Percentiles rank a stretch among this genome's conserved stretches.
These are phyloP conservation scores for Acronicta alni DNA, from an alignment of 2,888 invertebrate genomes.

Conservation along the genomic window DNA sequence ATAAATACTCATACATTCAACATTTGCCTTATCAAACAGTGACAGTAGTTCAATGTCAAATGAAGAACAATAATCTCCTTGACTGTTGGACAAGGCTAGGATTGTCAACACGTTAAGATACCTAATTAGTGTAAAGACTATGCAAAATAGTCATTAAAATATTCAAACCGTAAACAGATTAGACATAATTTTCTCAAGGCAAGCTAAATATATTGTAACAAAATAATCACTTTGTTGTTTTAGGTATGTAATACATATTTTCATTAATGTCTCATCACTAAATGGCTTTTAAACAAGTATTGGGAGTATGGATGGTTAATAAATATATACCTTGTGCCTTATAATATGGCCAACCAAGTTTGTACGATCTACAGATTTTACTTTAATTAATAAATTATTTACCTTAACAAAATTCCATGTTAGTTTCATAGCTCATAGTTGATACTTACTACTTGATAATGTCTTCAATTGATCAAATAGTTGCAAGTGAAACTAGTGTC, in stretches of 20 bases:
- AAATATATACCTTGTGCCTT: background rate
- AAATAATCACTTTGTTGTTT: conserved; percentile 14
- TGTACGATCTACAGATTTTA: background rate
- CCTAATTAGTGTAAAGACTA: conserved; percentile 37
- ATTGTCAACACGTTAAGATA: conserved; percentile 46
- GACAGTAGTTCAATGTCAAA: conserved; percentile 68
- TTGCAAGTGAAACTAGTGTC: too few relatives aligned
- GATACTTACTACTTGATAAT: too few relatives aligned
- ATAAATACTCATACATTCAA: conserved; percentile 14
- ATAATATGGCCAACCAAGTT: conserved; percentile 1
- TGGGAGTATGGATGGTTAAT: background rate
- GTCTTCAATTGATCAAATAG: too few relatives aligned
- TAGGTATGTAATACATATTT: conserved; percentile 5
- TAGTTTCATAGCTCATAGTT: too few relatives aligned
- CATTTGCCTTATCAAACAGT: conserved; percentile 48
- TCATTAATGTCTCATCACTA: conserved; percentile 1
- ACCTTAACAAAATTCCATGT: too few relatives aligned
- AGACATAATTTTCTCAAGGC: conserved; percentile 31
- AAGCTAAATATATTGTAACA: conserved; percentile 27
- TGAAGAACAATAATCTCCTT: conserved; percentile 57
- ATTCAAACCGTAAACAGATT: conserved; percentile 21
- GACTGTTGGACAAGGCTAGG: conserved; percentile 61
- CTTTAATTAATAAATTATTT: too few relatives aligned
- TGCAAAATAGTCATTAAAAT: conserved; percentile 35
- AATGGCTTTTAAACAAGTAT: background rate